Evolutionary conservation across 2,888 invertebrate genomes (phyloP), one percentile per base, ranked within the genome.

Genomic region (Coleophora flavipennella): DNA sequence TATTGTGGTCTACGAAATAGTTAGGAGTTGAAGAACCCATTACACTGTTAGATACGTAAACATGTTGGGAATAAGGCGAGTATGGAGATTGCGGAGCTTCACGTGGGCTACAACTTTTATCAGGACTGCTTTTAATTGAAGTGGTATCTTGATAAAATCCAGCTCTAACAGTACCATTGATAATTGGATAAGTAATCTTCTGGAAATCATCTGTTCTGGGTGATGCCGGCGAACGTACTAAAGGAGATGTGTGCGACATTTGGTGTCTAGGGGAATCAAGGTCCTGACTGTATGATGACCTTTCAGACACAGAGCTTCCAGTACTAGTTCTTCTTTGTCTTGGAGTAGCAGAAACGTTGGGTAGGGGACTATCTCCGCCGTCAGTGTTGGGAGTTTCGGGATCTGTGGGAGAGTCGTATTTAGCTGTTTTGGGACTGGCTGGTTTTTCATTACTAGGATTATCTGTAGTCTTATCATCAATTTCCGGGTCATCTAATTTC

Each of bases 111-210:
- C 92, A 92, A 50, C 92, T 93, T 62, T 93, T 94, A 52, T 94
- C 93, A 0, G 93, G 93, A 55, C 93, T 93, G 55, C 92, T 92
- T 63, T 92, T 92, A 3, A 91, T 90, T 0, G 92, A 92, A n/a
- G 92, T 90, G 0, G 92, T 92, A 53, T 95, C 95, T 67, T 95
- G 95, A 71, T 95, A 95, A 67, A 95, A 95, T 3, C 95, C 95
- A 28, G 94, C 94, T 51, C 94, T 87, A 4, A 95, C 91, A 3
- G 93, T 91, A 1, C 93, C 93, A 58, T 94, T 94, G n/a, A 92
- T 86, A 10, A 90, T 87, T 0, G 92, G 90, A 62, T 92, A 90
- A 6, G 91, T 86, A n/a, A 89, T 87, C 50, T 88, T 88, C 54
- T 89, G 88, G 45, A 88, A 87, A 34, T 90, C 89, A 46, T 92